phyloP scores from a whole-genome alignment of 1,140 invertebrate species.

The Leptinotarsa lineolata region DNA sequence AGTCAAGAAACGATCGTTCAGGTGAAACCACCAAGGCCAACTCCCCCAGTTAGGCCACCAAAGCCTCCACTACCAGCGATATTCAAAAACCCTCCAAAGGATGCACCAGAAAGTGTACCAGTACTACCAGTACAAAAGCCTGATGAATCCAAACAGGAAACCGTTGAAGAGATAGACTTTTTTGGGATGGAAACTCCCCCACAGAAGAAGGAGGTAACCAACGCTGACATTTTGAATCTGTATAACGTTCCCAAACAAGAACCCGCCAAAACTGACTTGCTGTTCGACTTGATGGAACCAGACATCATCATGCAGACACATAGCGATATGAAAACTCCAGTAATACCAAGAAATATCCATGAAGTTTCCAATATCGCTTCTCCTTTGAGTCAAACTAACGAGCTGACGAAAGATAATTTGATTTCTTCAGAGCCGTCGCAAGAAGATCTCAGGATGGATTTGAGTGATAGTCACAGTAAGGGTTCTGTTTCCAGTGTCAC shows the following conservation, averaged over 20 bases:
- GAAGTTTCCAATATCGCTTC: constrained; percentile 6
- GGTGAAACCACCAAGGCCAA: constrained; percentile 56
- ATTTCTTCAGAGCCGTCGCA: constrained; percentile 50
- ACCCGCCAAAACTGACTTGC: constrained; percentile 52
- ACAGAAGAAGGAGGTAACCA: constrained; percentile 58
- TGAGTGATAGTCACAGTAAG: constrained; percentile 54
- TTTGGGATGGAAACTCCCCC: constrained; percentile 54
- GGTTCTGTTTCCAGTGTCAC: constrained; percentile 53
- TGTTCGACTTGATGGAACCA: constrained; percentile 49
- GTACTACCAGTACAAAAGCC: not conserved
- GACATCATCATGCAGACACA: constrained; percentile 29
- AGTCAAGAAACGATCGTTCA: constrained; percentile 46
- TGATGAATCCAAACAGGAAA: not conserved
- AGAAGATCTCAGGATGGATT: constrained; percentile 53
- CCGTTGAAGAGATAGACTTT: constrained; percentile 54
- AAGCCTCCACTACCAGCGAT: constrained; percentile 24
- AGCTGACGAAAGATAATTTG: constrained; percentile 41
- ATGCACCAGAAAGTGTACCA: constrained; percentile 14
- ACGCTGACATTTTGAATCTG: constrained; percentile 69
- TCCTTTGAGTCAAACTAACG: constrained; percentile 15
- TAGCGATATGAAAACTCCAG: not conserved
- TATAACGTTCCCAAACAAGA: constrained; percentile 63
- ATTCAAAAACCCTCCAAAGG: not conserved
- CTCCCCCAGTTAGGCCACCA: constrained; percentile 51
- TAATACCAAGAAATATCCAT: not conserved